Evolutionary conservation across 2,113 vertebrate genomes (phyloP).

Genomic region (Hippocampus zosterae): DNA sequence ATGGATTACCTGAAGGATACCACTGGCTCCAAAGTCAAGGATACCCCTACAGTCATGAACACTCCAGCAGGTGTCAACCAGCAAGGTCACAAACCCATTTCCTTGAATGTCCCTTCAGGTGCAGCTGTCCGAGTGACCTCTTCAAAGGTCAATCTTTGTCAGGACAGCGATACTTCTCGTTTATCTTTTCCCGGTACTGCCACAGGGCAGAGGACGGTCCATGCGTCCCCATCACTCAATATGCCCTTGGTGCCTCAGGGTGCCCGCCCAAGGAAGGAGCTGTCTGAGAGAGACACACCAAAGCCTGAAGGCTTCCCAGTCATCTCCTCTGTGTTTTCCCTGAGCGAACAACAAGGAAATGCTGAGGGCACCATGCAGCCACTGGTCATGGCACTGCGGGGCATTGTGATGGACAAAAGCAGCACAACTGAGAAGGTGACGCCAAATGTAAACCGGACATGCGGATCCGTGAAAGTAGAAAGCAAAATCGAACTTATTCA

Average conservation of each 20-base stretch:
- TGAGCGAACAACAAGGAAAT: conserved; percentile 76
- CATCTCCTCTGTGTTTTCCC: conserved; percentile 92
- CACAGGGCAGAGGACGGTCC: conserved; percentile 7
- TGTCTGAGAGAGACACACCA: neutral
- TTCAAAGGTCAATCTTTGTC: conserved; percentile 3
- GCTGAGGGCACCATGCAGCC: conserved; percentile 68
- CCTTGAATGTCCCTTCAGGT: conserved; percentile 15
- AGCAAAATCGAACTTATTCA: conserved; percentile 6
- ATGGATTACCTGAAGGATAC: conserved; percentile 23
- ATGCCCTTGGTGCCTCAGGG: conserved; percentile 10
- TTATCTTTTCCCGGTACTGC: conserved; percentile 8
- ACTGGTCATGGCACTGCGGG: conserved; percentile 66
- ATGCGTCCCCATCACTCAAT: conserved; percentile 7
- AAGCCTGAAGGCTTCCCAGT: conserved; percentile 76
- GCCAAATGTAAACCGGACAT: neutral
- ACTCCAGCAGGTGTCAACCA: conserved; percentile 18
- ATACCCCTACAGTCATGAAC: conserved; percentile 12
- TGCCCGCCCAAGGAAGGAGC: neutral
- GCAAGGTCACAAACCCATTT: conserved; percentile 22
- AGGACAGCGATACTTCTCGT: conserved; percentile 17
- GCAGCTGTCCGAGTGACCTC: conserved; percentile 18
- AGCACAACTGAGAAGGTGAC: neutral
- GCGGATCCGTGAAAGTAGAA: conserved; percentile 43
- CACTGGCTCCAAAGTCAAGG: neutral
- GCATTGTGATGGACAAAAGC: conserved; percentile 59